Evolutionary conservation across 2,888 invertebrate genomes (phyloP).

Genomic region (Paralinhomoeus sp.): DNA sequence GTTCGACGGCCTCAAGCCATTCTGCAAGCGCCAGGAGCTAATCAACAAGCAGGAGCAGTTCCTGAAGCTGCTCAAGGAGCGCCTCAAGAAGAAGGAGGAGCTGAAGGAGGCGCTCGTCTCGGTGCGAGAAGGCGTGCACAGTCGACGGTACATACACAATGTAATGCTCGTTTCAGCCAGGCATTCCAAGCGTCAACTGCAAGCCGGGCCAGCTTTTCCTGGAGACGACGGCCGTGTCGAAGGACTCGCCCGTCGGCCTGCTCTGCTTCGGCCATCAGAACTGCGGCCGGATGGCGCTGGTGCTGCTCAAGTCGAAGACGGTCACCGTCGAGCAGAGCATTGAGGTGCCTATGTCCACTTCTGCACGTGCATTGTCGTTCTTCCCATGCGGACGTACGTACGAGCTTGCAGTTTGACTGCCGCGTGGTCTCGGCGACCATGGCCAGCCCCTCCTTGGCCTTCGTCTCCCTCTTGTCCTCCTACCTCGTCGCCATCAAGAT

Average conservation of each 20-base stretch:
- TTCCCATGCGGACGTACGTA: too few relatives aligned
- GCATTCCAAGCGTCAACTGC: too few relatives aligned
- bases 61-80: slow-evolving; percentile 29
- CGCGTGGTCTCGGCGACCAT: slow-evolving; percentile 30
- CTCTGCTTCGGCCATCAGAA: slow-evolving; percentile 9
- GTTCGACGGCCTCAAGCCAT: slow-evolving; percentile 31
- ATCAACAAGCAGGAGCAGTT: slow-evolving; percentile 29
- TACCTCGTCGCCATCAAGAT: slow-evolving; percentile 27
- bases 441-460: slow-evolving; percentile 24
- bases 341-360: too few relatives aligned
- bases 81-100: slow-evolving; percentile 26
- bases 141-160: too few relatives aligned
- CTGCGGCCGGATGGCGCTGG: slow-evolving; percentile 10
- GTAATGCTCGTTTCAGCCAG: not conserved
- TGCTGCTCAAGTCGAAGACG: slow-evolving; percentile 20
- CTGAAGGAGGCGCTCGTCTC: slow-evolving; percentile 11
- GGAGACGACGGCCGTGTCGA: too few relatives aligned
- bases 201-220: too few relatives aligned
- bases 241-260: not conserved
- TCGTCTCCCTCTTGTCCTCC: slow-evolving; percentile 30
- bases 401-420: slow-evolving; percentile 25
- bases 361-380: too few relatives aligned
- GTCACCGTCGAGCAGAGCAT: slow-evolving; percentile 2
- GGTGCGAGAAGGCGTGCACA: too few relatives aligned
- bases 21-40: slow-evolving; percentile 30